Percentiles rank a stretch among this genome's conserved stretches.
These are phyloP conservation scores for Dynastes hyllus DNA, from an alignment of 2,888 invertebrate species.

Conservation along the genomic window DNA sequence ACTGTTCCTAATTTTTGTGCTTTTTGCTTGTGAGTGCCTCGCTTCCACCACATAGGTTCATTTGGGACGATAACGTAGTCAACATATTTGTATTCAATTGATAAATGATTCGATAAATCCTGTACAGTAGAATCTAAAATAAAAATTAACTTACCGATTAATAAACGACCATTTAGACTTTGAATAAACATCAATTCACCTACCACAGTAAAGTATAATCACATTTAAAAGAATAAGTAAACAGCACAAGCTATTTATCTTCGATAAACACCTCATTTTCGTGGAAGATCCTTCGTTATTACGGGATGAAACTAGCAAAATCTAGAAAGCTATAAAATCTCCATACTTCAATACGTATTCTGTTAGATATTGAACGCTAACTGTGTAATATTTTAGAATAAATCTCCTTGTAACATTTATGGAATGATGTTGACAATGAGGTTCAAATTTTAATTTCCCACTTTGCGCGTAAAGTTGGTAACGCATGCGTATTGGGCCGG, in stretches of 20 bases:
- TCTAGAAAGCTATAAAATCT: no score
- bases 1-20: constrained; percentile 47
- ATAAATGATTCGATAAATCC: constrained; percentile 45
- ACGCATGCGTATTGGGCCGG: constrained; percentile 6
- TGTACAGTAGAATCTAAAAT: constrained; percentile 14
- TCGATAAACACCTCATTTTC: constrained; percentile 26
- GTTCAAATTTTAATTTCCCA: constrained; percentile 51
- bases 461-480: neutral
- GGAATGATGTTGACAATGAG: constrained; percentile 30
- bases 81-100: constrained; percentile 65
- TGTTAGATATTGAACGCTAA: neutral
- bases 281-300: neutral
- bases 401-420: constrained; percentile 51
- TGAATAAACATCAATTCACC: neutral
- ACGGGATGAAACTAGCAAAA: no score
- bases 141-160: neutral
- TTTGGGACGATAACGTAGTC: constrained; percentile 59
- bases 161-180: constrained; percentile 3
- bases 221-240: neutral
- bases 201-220: constrained; percentile 9
- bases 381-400: constrained; percentile 31
- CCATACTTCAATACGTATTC: no score
- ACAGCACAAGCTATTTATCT: constrained; percentile 9
- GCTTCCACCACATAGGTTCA: constrained; percentile 65
- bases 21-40: constrained; percentile 62